Percentiles rank a stretch among this genome's conserved stretches.
These are phyloP conservation scores for Aquatica leii DNA, from an alignment of 2,888 invertebrate genomes.

Conservation along the genomic window DNA sequence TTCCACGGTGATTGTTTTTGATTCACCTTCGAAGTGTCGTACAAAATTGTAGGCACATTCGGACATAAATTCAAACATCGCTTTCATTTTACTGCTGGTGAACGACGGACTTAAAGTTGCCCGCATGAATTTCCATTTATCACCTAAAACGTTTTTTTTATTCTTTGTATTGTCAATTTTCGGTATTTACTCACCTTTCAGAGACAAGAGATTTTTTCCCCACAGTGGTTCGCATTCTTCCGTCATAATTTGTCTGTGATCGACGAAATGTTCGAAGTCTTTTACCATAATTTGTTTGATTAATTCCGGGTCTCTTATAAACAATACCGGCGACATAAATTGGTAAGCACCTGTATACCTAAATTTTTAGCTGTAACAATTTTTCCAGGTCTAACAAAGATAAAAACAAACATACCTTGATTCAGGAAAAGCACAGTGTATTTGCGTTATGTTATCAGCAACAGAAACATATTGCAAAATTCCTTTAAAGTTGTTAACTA, in stretches of 20 bases:
- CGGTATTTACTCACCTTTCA: constrained; percentile 13
- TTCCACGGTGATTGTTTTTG: background rate
- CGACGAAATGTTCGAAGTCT: constrained; percentile 10
- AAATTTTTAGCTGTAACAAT: too few relatives aligned
- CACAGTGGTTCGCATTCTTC: constrained; percentile 9
- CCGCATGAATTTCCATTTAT: background rate
- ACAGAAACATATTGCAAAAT: too few relatives aligned
- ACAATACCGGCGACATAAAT: constrained; percentile 18
- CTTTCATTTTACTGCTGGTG: constrained; percentile 9
- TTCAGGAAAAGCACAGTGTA: too few relatives aligned
- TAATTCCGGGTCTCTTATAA: constrained; percentile 31
- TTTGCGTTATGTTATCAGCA: too few relatives aligned
- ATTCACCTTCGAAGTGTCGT: background rate
- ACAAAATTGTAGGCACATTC: background rate
- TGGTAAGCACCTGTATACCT: too few relatives aligned
- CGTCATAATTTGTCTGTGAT: constrained; percentile 6
- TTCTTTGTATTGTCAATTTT: too few relatives aligned
- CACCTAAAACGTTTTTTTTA: background rate
- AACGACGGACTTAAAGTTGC: constrained; percentile 3
- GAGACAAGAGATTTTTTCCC: constrained; percentile 6
- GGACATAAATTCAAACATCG: background rate
- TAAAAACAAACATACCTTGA: too few relatives aligned
- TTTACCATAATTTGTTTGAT: constrained; percentile 47
- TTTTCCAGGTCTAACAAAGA: too few relatives aligned
- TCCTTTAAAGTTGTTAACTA: too few relatives aligned